Conservation (phyloP, 2,888 invertebrate genomes). For the Dioctria rufipes region DNA sequence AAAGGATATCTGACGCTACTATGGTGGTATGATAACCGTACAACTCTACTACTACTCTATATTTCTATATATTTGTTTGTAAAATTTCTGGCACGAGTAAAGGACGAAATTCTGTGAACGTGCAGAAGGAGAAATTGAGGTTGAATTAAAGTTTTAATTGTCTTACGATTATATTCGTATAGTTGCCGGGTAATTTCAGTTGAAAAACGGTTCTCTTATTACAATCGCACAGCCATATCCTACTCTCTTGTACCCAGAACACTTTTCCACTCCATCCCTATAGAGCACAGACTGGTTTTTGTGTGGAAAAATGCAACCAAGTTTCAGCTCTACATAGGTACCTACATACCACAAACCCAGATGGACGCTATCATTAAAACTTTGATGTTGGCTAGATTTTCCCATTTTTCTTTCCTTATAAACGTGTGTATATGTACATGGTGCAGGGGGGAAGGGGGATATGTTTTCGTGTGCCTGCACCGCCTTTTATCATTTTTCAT, state of each 20-base stretch:
- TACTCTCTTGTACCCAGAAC: neutral
- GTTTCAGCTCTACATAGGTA: neutral
- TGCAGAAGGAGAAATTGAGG: constrained; percentile 37
- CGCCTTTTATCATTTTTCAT: constrained; percentile 25
- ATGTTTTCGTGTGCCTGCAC: neutral
- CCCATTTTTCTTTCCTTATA: constrained; percentile 13
- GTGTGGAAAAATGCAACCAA: neutral
- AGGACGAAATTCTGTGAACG: constrained; percentile 6
- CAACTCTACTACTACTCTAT: neutral
- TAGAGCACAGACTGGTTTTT: neutral
- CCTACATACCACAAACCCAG: constrained; percentile 8
- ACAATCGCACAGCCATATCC: neutral
- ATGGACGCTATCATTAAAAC: constrained; percentile 52
- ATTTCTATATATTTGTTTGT: neutral
- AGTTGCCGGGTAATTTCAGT: constrained; percentile 34
- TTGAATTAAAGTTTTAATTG: constrained; percentile 53
- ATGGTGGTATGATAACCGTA: neutral
- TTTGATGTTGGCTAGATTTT: constrained; percentile 32
- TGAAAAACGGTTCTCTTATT: constrained; percentile 30
- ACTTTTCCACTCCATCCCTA: no score
- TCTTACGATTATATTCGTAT: constrained; percentile 49
- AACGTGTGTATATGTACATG: neutral
- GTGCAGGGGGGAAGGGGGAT: neutral
- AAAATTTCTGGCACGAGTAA: neutral
- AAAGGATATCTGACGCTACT: neutral